A percentile compares a stretch with the other conserved stretches of the same genome.
phyloP scores from a whole-genome alignment of 2,888 invertebrate genomes.

The Cryptocheilus praepositus region DNA sequence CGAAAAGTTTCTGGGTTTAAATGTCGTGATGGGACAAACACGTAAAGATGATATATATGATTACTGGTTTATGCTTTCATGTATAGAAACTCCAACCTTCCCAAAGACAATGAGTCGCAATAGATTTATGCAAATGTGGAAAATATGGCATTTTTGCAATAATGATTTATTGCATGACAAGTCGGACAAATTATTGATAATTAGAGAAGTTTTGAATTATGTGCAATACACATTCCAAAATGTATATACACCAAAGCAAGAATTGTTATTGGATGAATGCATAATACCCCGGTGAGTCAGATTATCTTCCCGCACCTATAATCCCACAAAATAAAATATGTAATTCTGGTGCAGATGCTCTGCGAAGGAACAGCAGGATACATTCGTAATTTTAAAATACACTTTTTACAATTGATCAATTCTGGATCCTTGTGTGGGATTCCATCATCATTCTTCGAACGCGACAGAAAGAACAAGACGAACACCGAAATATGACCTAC shows the following conservation, averaged over 20 bases:
- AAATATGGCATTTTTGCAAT: too few species aligned
- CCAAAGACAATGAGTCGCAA: too few species aligned
- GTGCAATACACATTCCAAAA: slow-evolving; percentile 4
- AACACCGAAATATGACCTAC: slow-evolving; percentile 19
- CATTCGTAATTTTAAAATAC: neutral
- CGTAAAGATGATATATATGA: slow-evolving; percentile 23
- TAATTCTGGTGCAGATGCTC: slow-evolving; percentile 6
- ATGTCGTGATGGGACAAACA: slow-evolving; percentile 23
- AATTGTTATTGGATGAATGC: slow-evolving; percentile 2
- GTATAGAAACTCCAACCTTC: slow-evolving; percentile 36
- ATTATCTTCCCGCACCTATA: slow-evolving; percentile 11
- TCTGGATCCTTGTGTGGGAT: too few species aligned
- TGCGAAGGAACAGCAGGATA: slow-evolving; percentile 5
- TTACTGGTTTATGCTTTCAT: slow-evolving; percentile 37
- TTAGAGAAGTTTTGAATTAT: slow-evolving; percentile 4
- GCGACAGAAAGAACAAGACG: slow-evolving; percentile 8
- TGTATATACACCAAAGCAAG: too few species aligned
- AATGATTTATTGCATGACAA: too few species aligned
- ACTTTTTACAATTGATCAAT: slow-evolving; percentile 15
- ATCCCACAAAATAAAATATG: slow-evolving; percentile 6
- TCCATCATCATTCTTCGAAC: slow-evolving; percentile 12
- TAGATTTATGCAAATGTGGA: too few species aligned
- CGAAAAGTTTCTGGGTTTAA: slow-evolving; percentile 27
- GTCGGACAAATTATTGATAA: slow-evolving; percentile 1
- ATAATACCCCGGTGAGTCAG: slow-evolving; percentile 8